Evolutionary conservation across 2,113 vertebrate genomes (phyloP).

Genomic region (Dascyllus trimaculatus): DNA sequence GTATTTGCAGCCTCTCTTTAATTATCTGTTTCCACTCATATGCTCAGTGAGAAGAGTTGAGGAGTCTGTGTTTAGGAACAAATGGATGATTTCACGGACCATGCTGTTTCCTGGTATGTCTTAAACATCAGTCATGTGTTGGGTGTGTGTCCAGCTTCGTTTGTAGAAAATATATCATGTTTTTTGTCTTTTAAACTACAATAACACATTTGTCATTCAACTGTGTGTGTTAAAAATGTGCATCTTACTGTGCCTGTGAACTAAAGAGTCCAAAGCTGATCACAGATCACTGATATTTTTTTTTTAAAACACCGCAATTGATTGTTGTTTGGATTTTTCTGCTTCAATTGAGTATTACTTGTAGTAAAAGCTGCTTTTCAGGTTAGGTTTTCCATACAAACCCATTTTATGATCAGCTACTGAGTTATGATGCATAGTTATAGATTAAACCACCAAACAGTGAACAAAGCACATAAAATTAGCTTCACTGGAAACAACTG

Average conservation of each 20-base stretch:
- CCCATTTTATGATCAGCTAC: background rate
- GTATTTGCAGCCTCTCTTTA: constrained; percentile 35
- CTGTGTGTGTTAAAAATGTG: too few species aligned
- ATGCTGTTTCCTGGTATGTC: background rate
- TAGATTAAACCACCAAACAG: background rate
- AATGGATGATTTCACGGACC: background rate
- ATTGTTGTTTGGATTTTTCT: background rate
- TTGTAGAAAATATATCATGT: too few species aligned
- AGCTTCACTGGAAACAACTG: background rate
- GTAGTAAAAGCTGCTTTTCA: too few species aligned
- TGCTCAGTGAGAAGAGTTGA: background rate
- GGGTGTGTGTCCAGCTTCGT: background rate
- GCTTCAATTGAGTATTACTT: too few species aligned
- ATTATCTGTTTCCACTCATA: background rate
- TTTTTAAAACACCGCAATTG: background rate
- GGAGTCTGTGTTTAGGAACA: background rate
- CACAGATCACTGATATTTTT: too few species aligned
- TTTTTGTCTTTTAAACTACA: too few species aligned
- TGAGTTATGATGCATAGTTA: background rate
- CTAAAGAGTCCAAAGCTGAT: too few species aligned
- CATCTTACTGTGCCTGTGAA: too few species aligned
- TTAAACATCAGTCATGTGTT: too few species aligned
- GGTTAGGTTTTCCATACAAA: background rate
- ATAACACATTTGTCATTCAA: too few species aligned
- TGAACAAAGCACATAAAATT: background rate